Evolutionary conservation across 2,888 invertebrate genomes (phyloP).

Genomic region (Entomobrya multifasciata): DNA sequence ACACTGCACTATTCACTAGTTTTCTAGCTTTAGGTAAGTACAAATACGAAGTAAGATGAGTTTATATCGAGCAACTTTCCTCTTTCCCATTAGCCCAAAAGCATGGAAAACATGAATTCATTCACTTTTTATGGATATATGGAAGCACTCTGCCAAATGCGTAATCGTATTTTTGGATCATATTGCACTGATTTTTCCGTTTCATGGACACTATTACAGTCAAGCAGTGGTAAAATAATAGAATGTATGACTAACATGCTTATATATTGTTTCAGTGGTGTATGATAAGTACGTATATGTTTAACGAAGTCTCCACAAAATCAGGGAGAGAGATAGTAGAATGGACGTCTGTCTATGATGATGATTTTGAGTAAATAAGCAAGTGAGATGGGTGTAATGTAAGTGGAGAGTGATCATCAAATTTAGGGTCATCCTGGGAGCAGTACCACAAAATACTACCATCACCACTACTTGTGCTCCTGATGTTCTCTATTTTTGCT

Average conservation of each 20-base stretch:
- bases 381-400: constrained; percentile 47
- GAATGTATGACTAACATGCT: no score
- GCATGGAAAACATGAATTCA: constrained; percentile 51
- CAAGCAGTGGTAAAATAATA: constrained; percentile 33
- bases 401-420: constrained; percentile 62
- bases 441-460: constrained; percentile 39
- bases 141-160: constrained; percentile 61
- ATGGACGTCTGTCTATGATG: constrained; percentile 27
- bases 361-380: constrained; percentile 58
- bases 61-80: constrained; percentile 42
- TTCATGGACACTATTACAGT: constrained; percentile 38
- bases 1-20: neutral
- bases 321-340: neutral
- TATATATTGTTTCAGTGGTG: no score
- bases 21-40: neutral
- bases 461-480: neutral
- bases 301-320: neutral
- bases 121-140: constrained; percentile 63
- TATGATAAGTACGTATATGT: neutral
- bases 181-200: constrained; percentile 66
- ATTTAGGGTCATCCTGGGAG: constrained; percentile 66
- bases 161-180: constrained; percentile 67
- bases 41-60: no score
- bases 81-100: constrained; percentile 56
- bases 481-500: neutral